These are phyloP conservation scores for Tetramorium parvispinum DNA, from an alignment of 1,140 invertebrate species.

Conservation along the genomic window DNA sequence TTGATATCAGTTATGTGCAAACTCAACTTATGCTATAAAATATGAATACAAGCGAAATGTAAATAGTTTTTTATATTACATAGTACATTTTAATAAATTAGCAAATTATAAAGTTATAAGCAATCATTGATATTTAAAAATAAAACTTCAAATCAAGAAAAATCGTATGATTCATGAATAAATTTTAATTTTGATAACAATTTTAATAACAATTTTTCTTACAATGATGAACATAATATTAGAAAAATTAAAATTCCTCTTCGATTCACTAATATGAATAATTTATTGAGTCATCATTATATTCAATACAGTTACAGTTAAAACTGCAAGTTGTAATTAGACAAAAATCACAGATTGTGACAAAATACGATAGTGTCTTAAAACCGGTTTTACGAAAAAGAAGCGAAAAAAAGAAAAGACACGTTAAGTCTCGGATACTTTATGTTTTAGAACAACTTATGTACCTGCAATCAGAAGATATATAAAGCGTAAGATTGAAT, in stretches of 20 bases:
- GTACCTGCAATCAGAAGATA: neutral
- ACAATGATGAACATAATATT: too few species aligned
- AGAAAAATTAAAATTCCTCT: too few species aligned
- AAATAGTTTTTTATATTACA: too few species aligned
- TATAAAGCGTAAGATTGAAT: neutral
- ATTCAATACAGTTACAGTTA: neutral
- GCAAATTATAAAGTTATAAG: too few species aligned
- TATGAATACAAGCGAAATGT: too few species aligned
- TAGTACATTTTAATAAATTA: too few species aligned
- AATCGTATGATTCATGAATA: neutral
- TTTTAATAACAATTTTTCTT: too few species aligned
- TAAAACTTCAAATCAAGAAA: neutral
- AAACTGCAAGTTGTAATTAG: neutral
- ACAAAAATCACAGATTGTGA: neutral
- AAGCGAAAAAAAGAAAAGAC: neutral
- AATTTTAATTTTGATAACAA: neutral
- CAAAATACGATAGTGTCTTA: neutral
- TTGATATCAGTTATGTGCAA: too few species aligned
- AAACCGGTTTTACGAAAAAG: neutral
- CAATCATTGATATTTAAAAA: too few species aligned
- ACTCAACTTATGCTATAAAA: too few species aligned
- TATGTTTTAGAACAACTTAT: neutral
- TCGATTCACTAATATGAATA: too few species aligned
- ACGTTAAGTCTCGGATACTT: neutral
- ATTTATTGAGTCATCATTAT: too few species aligned